Percentiles rank a stretch among this genome's conserved stretches.
Conservation (phyloP, 2,113 vertebrate species). For the Pogonocichla stellata region DNA sequence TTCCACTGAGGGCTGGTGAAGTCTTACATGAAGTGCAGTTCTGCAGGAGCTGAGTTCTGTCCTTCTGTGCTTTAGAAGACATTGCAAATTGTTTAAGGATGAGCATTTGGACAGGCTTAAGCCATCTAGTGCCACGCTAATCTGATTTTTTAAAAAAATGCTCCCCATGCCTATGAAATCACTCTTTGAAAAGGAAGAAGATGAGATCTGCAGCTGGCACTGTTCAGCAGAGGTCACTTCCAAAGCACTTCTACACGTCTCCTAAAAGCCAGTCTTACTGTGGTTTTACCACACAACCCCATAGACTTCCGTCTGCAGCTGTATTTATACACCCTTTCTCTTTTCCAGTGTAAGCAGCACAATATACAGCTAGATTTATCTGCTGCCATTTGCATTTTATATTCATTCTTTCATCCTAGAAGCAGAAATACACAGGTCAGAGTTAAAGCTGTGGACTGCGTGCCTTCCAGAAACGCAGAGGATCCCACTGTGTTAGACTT, state of each 20-base stretch:
- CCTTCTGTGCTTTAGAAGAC: background rate
- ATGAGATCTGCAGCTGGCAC: background rate
- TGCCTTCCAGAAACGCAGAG: background rate
- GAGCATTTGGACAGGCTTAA: background rate
- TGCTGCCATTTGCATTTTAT: background rate
- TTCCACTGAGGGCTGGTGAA: background rate
- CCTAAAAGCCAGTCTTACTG: background rate
- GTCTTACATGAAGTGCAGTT: background rate
- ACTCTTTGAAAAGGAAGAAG: background rate
- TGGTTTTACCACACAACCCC: background rate
- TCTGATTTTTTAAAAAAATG: background rate
- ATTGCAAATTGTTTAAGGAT: background rate
- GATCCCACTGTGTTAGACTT: background rate
- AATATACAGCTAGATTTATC: background rate
- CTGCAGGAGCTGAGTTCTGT: background rate
- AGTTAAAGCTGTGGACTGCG: background rate
- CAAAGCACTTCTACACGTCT: background rate
- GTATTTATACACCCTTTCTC: background rate
- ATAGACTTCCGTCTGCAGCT: background rate
- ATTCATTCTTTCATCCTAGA: background rate
- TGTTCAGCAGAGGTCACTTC: background rate
- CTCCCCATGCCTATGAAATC: background rate
- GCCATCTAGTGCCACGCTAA: background rate
- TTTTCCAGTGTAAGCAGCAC: background rate
- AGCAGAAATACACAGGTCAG: background rate